Conservation (phyloP, 1,140 invertebrate species). For the Ceratosolen solmsi region DNA sequence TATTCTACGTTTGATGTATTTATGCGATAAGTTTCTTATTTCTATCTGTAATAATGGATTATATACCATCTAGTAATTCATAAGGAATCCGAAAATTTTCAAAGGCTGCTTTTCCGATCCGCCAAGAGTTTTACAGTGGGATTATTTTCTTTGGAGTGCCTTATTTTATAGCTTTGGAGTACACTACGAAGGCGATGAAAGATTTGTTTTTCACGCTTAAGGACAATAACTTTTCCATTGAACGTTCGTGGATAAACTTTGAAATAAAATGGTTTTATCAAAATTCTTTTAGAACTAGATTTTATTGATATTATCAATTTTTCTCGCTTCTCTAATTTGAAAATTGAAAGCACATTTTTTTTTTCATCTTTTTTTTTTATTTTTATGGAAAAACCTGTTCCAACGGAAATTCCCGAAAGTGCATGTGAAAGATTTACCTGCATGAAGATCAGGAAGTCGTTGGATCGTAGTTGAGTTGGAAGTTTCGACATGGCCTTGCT, state of each 20-base stretch:
- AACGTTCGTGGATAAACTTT: neutral
- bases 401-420: neutral
- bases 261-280: neutral
- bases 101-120: neutral
- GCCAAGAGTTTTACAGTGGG: neutral
- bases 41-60: too few species aligned
- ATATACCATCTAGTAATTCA: too few species aligned
- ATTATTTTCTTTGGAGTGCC: conserved; percentile 9
- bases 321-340: neutral
- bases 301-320: conserved; percentile 21
- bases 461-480: neutral
- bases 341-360: neutral
- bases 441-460: neutral
- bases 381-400: too few species aligned
- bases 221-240: neutral
- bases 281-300: neutral
- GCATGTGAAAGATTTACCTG: neutral
- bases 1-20: too few species aligned
- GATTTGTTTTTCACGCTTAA: neutral
- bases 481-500: neutral
- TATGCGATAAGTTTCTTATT: too few species aligned
- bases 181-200: neutral
- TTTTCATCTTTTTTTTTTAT: neutral
- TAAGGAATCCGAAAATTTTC: neutral
- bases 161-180: neutral